phyloP scores from a whole-genome alignment of 2,113 vertebrate genomes.

The Rhinichthys klamathensis region DNA sequence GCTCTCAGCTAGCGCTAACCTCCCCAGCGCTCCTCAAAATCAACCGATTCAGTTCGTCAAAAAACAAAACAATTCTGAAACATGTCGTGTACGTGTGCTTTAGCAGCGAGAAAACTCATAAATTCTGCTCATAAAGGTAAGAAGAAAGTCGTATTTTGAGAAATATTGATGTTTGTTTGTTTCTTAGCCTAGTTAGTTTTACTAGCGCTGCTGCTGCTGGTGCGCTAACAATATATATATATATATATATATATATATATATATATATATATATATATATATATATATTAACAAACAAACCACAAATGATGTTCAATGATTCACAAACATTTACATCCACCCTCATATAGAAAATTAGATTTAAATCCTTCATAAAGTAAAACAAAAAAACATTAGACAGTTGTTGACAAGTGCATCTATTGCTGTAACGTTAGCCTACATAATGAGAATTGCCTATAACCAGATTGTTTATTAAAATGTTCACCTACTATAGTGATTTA shows the following conservation, averaged over 20 bases:
- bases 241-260: no score
- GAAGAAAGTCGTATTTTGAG: neutral
- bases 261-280: no score
- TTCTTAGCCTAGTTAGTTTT: neutral
- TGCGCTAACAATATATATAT: neutral
- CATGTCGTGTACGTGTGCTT: conserved; percentile 65
- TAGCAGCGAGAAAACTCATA: conserved; percentile 58
- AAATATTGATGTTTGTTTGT: neutral
- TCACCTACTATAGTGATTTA: neutral
- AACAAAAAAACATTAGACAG: neutral
- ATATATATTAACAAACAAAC: neutral
- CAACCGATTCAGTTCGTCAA: neutral
- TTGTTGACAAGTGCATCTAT: neutral
- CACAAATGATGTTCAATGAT: neutral
- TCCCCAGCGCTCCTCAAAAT: conserved; percentile 4
- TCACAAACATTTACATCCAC: neutral
- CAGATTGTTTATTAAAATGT: neutral
- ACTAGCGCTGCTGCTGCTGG: neutral
- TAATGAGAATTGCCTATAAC: neutral
- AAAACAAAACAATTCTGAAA: conserved; percentile 22
- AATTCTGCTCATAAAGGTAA: conserved; percentile 65
- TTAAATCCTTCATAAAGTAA: neutral
- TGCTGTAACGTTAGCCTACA: neutral
- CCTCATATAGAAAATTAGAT: neutral
- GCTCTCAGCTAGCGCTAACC: conserved; percentile 43